Evolutionary conservation across 2,113 vertebrate genomes (phyloP).

Genomic region (Cyprinodon brontotheroides): DNA sequence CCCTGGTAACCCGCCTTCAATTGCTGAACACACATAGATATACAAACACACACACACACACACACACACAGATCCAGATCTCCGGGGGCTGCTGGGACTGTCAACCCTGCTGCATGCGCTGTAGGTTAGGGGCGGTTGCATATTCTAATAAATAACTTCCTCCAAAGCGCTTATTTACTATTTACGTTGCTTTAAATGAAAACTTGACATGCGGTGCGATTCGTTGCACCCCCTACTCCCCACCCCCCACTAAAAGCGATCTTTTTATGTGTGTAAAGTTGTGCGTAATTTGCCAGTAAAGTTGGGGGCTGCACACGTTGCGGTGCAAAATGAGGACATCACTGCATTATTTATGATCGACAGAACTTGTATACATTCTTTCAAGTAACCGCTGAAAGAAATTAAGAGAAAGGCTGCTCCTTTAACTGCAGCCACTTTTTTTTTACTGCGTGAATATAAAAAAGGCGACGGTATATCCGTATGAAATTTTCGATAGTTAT

Average conservation of each 20-base stretch:
- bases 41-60: constrained; percentile 41
- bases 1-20: constrained; percentile 31
- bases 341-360: constrained; percentile 68
- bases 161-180: constrained; percentile 36
- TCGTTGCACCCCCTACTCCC: constrained; percentile 13
- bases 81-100: constrained; percentile 46
- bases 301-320: constrained; percentile 21
- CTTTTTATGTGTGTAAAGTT: constrained; percentile 35
- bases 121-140: constrained; percentile 40
- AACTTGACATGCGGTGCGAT: constrained; percentile 49
- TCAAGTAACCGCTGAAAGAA: constrained; percentile 51
- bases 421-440: constrained; percentile 36
- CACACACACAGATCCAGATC: constrained; percentile 56
- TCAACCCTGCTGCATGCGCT: constrained; percentile 20
- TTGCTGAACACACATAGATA: background rate
- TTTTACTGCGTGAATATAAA: constrained; percentile 30
- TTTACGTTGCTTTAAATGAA: constrained; percentile 32
- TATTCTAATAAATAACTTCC: constrained; percentile 58
- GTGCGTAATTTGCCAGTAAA: constrained; percentile 39
- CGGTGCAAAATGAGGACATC: constrained; percentile 61
- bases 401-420: constrained; percentile 41
- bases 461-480: constrained; percentile 49
- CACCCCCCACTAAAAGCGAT: constrained; percentile 11
- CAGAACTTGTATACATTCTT: constrained; percentile 45
- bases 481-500: constrained; percentile 72